Evolutionary conservation across 2,797 vertebrate genomes (phyloP), one percentile per base, ranked within the genome.

Genomic region (Acanthurus leucopareius): DNA sequence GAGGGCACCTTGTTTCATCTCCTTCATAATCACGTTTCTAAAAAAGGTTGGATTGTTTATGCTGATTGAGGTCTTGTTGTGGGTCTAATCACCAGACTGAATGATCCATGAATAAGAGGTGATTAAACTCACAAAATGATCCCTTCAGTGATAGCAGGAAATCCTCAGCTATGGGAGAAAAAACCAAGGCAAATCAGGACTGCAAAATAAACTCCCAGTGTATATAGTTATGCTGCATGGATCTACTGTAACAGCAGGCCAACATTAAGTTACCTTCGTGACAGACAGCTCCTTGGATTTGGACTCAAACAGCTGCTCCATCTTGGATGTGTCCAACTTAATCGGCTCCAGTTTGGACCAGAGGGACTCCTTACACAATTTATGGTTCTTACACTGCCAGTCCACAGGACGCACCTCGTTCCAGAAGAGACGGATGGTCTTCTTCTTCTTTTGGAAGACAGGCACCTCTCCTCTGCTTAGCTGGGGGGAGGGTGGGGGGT

Each of bases 361-460:
- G 83, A 99, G 95, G 82, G 97, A 98, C 91, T 98, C 97, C 93
- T 94, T 96, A 91, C 96, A 97, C 87, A 93, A 94, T 82, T 96
- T 97, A 88, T 97, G 97, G 85, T 94, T 97, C 89, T 96, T 96
- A 77, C 95, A 96, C 49, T 97, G 97, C 97, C 97, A 98, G 89
- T 99, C 97, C 90, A 96, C 92, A 5, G 97, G 97, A 88, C 97
- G 96, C 73, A 99, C 97, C 90, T 99, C 98, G 0, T 97, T 99
- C 98, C 98, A 99, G 93, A 99, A 99, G 19, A 99, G 96, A 78
- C 98, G 96, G 71, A 99, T 98, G 56, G 98, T 99, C 96, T 99
- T 99, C 95, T 98, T 99, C 92, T 98, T 99, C 94, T 99, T 99
- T 64, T 97, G 95, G 92, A 99, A 99, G 76, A 96, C 94, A 15